A percentile compares a stretch with the other conserved stretches of the same genome.
These are phyloP conservation scores for Agrochola litura DNA, from an alignment of 2,888 invertebrate genomes.

Conservation along the genomic window DNA sequence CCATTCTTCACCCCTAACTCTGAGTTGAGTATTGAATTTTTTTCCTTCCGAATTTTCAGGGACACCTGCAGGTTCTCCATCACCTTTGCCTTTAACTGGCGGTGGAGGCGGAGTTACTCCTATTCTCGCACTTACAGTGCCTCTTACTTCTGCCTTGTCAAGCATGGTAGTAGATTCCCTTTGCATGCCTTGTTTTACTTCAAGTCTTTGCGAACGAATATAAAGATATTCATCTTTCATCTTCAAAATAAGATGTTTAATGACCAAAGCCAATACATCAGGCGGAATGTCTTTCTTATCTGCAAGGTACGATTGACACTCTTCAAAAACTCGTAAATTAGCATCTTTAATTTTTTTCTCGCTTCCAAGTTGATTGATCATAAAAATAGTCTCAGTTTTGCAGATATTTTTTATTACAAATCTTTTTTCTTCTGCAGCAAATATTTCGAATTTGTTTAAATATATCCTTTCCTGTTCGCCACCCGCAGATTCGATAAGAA, in stretches of 20 bases:
- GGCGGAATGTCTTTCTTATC: conserved; percentile 85
- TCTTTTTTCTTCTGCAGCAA: conserved; percentile 83
- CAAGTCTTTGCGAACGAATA: conserved; percentile 81
- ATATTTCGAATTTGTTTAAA: conserved; percentile 83
- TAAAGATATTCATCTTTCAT: conserved; percentile 86
- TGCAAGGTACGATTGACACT: conserved; percentile 82
- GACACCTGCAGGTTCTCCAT: conserved; percentile 47
- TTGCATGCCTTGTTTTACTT: conserved; percentile 82
- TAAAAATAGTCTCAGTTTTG: conserved; percentile 87
- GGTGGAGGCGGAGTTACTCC: conserved; percentile 49
- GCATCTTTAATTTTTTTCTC: conserved; percentile 86
- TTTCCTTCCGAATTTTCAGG: conserved; percentile 73
- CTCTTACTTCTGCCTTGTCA: conserved; percentile 78
- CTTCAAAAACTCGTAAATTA: conserved; percentile 84
- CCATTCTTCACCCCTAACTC: conserved; percentile 90
- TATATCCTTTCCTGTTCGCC: conserved; percentile 85
- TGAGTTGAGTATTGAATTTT: conserved; percentile 86
- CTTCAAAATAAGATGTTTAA: conserved; percentile 85
- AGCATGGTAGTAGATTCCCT: conserved; percentile 84
- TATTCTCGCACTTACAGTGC: conserved; percentile 73
- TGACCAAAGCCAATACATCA: conserved; percentile 82
- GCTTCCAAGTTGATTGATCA: conserved; percentile 86
- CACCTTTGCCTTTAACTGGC: conserved; percentile 72
- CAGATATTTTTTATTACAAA: conserved; percentile 87
- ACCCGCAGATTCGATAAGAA: conserved; percentile 84